Percentiles rank a stretch among this genome's conserved stretches.
phyloP scores from a whole-genome alignment of 1,140 invertebrate genomes.

The Magallana angulata region DNA sequence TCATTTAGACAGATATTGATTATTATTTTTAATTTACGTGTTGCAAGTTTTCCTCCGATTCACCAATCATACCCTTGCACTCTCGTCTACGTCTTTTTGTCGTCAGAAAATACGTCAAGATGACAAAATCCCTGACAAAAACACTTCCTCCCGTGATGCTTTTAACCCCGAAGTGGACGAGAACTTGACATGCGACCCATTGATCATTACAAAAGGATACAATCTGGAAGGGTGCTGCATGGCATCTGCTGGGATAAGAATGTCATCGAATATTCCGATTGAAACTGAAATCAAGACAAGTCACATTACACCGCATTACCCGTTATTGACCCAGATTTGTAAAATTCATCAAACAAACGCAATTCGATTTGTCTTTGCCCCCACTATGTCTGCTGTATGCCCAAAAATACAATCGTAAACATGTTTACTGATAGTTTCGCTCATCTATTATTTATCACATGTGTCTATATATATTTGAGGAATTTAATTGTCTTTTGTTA shows the following conservation, averaged over 20 bases:
- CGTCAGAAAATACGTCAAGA: neutral
- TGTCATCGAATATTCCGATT: constrained; percentile 97
- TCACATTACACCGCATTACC: neutral
- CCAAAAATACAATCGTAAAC: neutral
- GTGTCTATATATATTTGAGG: too few relatives aligned
- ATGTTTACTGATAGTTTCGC: neutral
- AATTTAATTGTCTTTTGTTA: too few relatives aligned
- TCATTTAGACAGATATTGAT: too few relatives aligned
- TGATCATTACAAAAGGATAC: constrained; percentile 76
- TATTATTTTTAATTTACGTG: neutral
- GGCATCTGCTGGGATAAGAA: constrained; percentile 91
- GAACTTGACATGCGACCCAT: constrained; percentile 1
- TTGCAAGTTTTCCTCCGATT: too few relatives aligned
- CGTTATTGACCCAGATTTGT: neutral
- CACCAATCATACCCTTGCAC: neutral
- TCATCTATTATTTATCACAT: too few relatives aligned
- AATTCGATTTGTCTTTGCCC: neutral
- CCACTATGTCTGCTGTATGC: neutral
- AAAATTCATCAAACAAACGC: neutral
- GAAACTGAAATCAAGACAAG: constrained; percentile 85
- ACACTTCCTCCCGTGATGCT: neutral
- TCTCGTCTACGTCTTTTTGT: too few relatives aligned
- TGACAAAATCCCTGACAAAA: neutral
- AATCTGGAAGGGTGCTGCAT: constrained; percentile 94
- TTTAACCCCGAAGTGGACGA: neutral